Evolutionary conservation across 2,113 vertebrate species (phyloP).

Genomic region (Alethe diademata): DNA sequence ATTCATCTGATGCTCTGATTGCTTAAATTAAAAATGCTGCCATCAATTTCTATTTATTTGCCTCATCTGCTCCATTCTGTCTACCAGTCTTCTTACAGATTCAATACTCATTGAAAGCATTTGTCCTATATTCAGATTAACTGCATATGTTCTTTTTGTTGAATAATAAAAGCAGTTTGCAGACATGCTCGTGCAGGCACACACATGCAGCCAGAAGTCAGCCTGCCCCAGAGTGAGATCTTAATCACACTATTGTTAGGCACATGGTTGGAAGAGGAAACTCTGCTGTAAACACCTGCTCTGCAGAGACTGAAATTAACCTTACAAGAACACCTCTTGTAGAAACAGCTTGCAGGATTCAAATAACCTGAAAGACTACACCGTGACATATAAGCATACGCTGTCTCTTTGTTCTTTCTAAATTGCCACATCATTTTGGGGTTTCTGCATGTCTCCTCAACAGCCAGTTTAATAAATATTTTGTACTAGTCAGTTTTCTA

Average conservation of each 20-base stretch:
- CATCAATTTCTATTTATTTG: not conserved
- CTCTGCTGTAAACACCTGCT: conserved; percentile 33
- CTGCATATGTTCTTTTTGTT: not conserved
- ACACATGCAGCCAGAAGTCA: conserved; percentile 26
- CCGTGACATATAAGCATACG: not conserved
- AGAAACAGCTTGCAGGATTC: not conserved
- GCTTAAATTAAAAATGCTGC: not conserved
- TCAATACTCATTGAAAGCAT: not conserved
- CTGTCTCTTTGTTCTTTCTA: not conserved
- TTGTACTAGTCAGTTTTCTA: not conserved
- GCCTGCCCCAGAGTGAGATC: conserved; percentile 33
- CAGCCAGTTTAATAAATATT: not conserved
- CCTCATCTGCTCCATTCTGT: not conserved
- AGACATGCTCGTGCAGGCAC: not conserved
- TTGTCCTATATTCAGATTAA: not conserved
- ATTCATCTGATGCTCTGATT: not conserved
- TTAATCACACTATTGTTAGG: conserved; percentile 29
- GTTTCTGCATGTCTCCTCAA: not conserved
- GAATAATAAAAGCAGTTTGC: not conserved
- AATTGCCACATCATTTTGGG: not conserved
- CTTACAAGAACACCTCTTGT: not conserved
- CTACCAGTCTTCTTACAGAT: not conserved
- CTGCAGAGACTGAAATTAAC: conserved; percentile 1
- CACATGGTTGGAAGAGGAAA: not conserved
- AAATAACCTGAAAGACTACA: not conserved